phyloP scores from a whole-genome alignment of 2,888 invertebrate genomes.

The Esperia sulphurella region DNA sequence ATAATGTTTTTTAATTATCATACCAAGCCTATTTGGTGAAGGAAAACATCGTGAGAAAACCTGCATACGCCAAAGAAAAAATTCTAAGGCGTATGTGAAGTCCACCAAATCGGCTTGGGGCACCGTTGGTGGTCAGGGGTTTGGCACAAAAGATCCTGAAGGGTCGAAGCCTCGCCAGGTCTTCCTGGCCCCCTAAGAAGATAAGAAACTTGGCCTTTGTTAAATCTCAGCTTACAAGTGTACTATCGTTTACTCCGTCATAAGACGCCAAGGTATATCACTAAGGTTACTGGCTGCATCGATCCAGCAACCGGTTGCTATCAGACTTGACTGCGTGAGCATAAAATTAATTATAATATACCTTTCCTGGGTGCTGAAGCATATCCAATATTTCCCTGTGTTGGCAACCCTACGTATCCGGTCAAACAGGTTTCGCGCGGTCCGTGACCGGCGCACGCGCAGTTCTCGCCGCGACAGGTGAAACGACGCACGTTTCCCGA shows the following conservation, averaged over 20 bases:
- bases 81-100: too few relatives aligned
- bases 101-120: too few relatives aligned
- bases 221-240: too few relatives aligned
- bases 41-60: too few relatives aligned
- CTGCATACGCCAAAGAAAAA: too few relatives aligned
- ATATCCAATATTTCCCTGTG: constrained; percentile 36
- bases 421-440: constrained; percentile 54
- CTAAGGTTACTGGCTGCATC: neutral
- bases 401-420: constrained; percentile 61
- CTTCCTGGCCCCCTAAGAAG: too few relatives aligned
- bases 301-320: neutral
- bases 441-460: constrained; percentile 58
- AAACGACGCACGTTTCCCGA: constrained; percentile 41
- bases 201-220: too few relatives aligned
- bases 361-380: constrained; percentile 14
- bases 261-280: neutral
- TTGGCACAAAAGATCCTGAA: too few relatives aligned
- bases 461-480: constrained; percentile 60
- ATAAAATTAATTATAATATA: constrained; percentile 9
- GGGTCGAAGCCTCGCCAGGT: too few relatives aligned
- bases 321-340: constrained; percentile 4
- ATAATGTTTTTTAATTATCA: too few relatives aligned
- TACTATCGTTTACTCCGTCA: neutral
- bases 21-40: too few relatives aligned
- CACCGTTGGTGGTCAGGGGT: too few relatives aligned